These are phyloP conservation scores for Aproaerema taeniolella DNA, from an alignment of 2,888 invertebrate species.

Conservation along the genomic window DNA sequence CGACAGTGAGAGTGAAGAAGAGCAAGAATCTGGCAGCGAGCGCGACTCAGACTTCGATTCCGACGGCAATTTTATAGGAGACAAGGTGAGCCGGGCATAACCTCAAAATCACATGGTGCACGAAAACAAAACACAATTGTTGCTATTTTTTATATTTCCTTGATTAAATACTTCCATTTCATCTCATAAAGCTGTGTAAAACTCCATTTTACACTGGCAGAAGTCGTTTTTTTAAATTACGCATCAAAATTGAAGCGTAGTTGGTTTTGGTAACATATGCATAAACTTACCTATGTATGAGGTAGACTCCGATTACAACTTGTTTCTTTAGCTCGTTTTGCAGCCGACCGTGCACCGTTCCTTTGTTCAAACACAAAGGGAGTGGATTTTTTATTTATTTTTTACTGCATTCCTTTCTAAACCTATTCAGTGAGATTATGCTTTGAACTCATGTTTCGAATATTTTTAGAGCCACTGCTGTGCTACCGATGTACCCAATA, in stretches of 20 bases:
- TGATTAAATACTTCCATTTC: not conserved
- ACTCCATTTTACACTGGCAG: no score
- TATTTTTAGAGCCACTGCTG: no score
- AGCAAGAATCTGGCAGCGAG: constrained; percentile 55
- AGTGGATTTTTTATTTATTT: no score
- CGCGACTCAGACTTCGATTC: constrained; percentile 67
- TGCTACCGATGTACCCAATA: no score
- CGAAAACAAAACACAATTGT: constrained; percentile 12
- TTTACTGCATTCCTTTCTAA: no score
- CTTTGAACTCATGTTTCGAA: no score
- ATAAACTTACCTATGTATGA: no score
- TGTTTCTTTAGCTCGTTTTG: constrained; percentile 14
- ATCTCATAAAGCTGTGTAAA: no score
- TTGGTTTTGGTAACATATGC: not conserved
- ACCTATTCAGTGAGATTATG: no score
- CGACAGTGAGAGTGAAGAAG: constrained; percentile 66
- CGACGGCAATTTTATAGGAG: constrained; percentile 72
- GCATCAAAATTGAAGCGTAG: no score
- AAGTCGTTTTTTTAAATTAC: no score
- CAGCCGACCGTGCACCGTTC: not conserved
- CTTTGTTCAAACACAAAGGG: no score
- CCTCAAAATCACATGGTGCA: constrained; percentile 57
- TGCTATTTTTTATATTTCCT: not conserved
- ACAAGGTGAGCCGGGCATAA: constrained; percentile 67
- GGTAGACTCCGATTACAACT: constrained; percentile 10